phyloP scores from a whole-genome alignment of 92 coral and sea anemone genomes.

The Chrysogorgia sp. region DNA sequence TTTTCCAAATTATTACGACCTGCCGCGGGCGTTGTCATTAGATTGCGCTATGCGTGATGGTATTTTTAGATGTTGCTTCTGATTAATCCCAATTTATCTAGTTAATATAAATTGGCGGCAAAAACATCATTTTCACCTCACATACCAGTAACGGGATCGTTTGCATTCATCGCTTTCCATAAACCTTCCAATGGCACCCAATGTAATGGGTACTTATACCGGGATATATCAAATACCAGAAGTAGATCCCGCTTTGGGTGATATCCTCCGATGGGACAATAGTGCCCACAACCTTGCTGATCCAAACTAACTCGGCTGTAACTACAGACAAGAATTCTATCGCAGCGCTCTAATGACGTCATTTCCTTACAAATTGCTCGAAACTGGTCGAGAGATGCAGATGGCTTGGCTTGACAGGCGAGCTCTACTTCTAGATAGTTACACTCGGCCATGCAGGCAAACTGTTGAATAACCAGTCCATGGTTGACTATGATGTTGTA shows the following conservation, averaged over 20 bases:
- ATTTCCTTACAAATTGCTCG: conserved; percentile 35
- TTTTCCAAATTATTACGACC: no score
- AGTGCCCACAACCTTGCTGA: conserved; percentile 85
- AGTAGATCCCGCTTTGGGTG: conserved; percentile 73
- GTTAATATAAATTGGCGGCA: no score
- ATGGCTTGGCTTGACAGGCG: conserved; percentile 52
- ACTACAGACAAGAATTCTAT: conserved; percentile 27
- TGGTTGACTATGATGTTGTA: conserved; percentile 69
- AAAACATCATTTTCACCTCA: neutral
- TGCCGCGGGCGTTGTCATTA: no score
- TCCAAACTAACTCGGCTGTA: conserved; percentile 66
- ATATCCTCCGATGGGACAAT: conserved; percentile 84
- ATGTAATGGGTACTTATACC: conserved; percentile 87
- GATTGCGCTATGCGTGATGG: no score
- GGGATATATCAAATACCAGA: conserved; percentile 81
- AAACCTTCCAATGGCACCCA: conserved; percentile 78
- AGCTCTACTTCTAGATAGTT: conserved; percentile 72
- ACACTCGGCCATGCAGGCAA: conserved; percentile 77
- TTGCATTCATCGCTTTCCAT: conserved; percentile 72
- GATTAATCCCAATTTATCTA: no score
- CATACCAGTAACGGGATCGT: conserved; percentile 71
- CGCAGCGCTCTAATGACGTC: conserved; percentile 1
- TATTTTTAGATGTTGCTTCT: no score
- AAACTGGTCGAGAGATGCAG: conserved; percentile 47
- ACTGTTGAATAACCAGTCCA: conserved; percentile 81